Evolutionary conservation across 2,797 vertebrate species (phyloP).

Genomic region (Eidolon dupreanum): DNA sequence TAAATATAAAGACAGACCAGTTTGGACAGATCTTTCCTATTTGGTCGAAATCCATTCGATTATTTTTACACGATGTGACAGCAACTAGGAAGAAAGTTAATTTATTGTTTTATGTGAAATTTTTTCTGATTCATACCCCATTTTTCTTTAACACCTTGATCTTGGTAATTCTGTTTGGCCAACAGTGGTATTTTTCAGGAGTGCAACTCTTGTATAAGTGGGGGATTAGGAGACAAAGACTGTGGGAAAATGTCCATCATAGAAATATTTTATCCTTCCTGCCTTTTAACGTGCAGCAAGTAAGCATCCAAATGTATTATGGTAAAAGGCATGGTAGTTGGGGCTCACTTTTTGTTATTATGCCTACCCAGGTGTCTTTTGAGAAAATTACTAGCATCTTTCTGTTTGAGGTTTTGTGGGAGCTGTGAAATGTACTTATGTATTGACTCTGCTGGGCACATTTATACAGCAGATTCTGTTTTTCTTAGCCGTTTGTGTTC

Average conservation of each 20-base stretch:
- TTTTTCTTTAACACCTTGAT: constrained; percentile 4
- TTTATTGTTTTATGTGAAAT: background rate
- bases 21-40: background rate
- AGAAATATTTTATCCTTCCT: background rate
- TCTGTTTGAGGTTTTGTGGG: background rate
- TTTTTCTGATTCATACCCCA: background rate
- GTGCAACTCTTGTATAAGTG: background rate
- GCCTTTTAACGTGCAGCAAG: background rate
- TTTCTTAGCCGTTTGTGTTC: background rate
- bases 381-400: background rate
- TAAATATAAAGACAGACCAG: background rate
- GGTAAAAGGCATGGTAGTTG: background rate
- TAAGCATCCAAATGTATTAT: background rate
- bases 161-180: background rate
- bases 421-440: background rate
- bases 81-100: background rate
- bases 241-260: background rate
- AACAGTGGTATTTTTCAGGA: background rate
- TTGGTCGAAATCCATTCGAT: background rate
- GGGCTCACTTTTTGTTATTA: background rate
- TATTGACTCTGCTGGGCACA: background rate
- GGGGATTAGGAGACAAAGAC: background rate
- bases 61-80: background rate
- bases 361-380: background rate
- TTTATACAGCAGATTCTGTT: background rate